Conservation (phyloP, 2,888 invertebrate genomes). For the Hypselothyrea guttata region DNA sequence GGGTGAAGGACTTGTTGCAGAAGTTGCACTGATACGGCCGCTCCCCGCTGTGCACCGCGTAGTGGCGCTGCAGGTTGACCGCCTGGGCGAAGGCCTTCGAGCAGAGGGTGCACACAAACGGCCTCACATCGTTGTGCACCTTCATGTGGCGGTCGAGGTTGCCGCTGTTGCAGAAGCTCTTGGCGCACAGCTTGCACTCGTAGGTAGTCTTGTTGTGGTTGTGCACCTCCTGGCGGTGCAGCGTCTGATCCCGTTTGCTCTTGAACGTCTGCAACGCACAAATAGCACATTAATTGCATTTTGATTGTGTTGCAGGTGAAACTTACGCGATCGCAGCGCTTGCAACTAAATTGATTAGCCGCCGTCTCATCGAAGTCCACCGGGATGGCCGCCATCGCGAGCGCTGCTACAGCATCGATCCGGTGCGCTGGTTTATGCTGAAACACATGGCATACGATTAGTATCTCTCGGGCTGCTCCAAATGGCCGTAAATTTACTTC, state of each 20-base stretch:
- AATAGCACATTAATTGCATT: background rate
- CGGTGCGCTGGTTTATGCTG: slow-evolving; percentile 35
- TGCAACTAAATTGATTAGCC: slow-evolving; percentile 69
- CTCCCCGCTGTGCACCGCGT: slow-evolving; percentile 81
- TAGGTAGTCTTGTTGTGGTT: slow-evolving; percentile 81
- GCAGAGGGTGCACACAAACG: slow-evolving; percentile 79
- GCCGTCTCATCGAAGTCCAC: slow-evolving; percentile 69
- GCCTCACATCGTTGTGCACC: slow-evolving; percentile 81
- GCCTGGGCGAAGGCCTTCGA: slow-evolving; percentile 81
- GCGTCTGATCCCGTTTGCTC: slow-evolving; percentile 80
- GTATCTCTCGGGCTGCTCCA: slow-evolving; percentile 3
- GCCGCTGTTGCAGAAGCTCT: slow-evolving; percentile 81
- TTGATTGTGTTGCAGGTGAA: slow-evolving; percentile 1
- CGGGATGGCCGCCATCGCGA: slow-evolving; percentile 64
- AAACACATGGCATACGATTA: slow-evolving; percentile 9
- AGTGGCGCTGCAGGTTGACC: slow-evolving; percentile 80
- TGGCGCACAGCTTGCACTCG: slow-evolving; percentile 80
- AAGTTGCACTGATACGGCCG: slow-evolving; percentile 80
- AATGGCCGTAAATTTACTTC: slow-evolving; percentile 53
- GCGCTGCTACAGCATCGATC: slow-evolving; percentile 63
- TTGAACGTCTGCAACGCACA: slow-evolving; percentile 70
- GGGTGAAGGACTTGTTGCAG: slow-evolving; percentile 81
- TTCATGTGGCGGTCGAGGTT: slow-evolving; percentile 82
- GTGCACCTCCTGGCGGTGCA: slow-evolving; percentile 81
- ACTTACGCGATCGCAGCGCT: slow-evolving; percentile 73